Evolutionary conservation across 2,113 vertebrate species (phyloP).

Genomic region (Hippocampus abdominalis): DNA sequence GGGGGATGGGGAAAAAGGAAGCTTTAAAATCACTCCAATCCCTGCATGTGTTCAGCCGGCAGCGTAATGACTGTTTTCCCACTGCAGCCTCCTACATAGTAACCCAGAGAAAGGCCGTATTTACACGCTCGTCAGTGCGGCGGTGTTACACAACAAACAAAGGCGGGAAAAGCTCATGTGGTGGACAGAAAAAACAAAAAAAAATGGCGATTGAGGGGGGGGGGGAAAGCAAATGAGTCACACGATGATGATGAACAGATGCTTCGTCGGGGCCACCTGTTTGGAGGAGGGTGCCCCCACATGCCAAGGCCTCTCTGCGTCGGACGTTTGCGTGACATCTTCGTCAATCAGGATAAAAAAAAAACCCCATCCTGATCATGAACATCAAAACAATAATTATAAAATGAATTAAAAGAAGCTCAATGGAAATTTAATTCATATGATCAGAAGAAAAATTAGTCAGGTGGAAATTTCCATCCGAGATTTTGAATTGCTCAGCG

Average conservation of each 20-base stretch:
- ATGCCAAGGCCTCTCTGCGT: neutral
- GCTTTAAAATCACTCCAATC: neutral
- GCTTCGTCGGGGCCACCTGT: constrained; percentile 43
- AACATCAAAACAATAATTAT: neutral
- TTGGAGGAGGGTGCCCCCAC: constrained; percentile 23
- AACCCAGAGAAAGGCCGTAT: constrained; percentile 16
- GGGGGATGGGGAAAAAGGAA: neutral
- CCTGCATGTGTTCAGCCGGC: constrained; percentile 1
- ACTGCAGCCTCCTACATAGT: constrained; percentile 28
- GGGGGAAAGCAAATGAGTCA: constrained; percentile 35
- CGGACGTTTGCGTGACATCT: neutral
- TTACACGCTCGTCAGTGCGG: constrained; percentile 23
- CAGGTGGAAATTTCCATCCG: too few species aligned
- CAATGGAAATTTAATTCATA: neutral
- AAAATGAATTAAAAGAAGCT: neutral
- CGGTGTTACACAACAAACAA: constrained; percentile 30
- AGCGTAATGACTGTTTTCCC: constrained; percentile 26
- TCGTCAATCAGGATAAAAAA: neutral
- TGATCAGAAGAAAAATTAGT: too few species aligned
- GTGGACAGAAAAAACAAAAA: neutral
- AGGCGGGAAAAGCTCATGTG: constrained; percentile 8
- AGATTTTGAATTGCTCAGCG: too few species aligned
- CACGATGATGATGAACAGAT: constrained; percentile 13
- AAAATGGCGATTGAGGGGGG: constrained; percentile 24
- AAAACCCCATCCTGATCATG: neutral